Percentiles rank a stretch among this genome's conserved stretches.
Conservation (phyloP, 2,888 invertebrate species). For the Hirtodrosophila confusa region DNA sequence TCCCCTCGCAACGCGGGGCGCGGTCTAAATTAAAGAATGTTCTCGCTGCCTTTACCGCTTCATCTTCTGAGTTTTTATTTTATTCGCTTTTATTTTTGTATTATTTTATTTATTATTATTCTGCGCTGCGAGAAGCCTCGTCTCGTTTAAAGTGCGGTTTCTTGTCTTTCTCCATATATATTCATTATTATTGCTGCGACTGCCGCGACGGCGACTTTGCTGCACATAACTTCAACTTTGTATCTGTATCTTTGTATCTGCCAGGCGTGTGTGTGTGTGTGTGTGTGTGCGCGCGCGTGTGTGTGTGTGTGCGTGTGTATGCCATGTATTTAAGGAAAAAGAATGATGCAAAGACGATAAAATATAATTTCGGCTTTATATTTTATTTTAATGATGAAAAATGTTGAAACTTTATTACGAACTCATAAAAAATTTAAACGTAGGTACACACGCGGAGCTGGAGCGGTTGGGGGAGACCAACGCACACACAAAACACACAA, state of each 20-base stretch:
- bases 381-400: conserved; percentile 84
- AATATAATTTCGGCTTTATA: conserved; percentile 82
- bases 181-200: conserved; percentile 75
- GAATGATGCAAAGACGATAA: conserved; percentile 82
- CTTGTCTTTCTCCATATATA: conserved; percentile 79
- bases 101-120: conserved; percentile 74
- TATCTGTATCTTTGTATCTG: conserved; percentile 73
- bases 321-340: conserved; percentile 76
- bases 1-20: conserved; percentile 43
- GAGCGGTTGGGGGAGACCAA: conserved; percentile 40
- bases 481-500: conserved; percentile 26
- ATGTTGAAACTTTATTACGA: conserved; percentile 83
- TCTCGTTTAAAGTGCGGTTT: conserved; percentile 78
- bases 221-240: conserved; percentile 79
- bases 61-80: conserved; percentile 55
- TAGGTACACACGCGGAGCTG: conserved; percentile 55
- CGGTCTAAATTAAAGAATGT: conserved; percentile 80
- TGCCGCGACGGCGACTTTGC: conserved; percentile 45
- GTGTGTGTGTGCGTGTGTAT: conserved; percentile 52
- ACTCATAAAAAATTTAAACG: conserved; percentile 79
- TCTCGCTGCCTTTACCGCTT: conserved; percentile 44
- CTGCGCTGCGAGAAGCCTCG: conserved; percentile 44
- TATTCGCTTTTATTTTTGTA: conserved; percentile 53
- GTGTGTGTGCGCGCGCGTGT: conserved; percentile 17
- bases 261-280: conserved; percentile 18